Conservation (phyloP, 2,797 vertebrate species). For the Takifugu ocellatus region DNA sequence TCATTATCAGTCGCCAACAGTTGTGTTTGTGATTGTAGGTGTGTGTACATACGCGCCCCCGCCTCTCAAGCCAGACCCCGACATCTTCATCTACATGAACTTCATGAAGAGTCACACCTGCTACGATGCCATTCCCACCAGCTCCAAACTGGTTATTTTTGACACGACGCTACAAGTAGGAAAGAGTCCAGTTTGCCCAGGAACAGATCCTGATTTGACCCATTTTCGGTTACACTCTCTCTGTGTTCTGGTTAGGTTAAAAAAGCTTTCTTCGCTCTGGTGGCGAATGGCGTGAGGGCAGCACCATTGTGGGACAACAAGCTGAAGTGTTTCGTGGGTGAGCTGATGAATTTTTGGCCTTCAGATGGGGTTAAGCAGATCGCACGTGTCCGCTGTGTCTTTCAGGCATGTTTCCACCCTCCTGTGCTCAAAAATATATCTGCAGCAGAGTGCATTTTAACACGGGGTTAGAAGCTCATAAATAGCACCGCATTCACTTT, state of each 20-base stretch:
- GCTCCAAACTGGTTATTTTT: slow-evolving; percentile 94
- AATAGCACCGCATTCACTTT: too few relatives aligned
- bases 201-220: neutral
- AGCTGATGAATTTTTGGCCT: slow-evolving; percentile 9
- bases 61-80: slow-evolving; percentile 52
- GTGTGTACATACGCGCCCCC: neutral
- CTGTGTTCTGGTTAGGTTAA: slow-evolving; percentile 81
- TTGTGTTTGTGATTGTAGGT: slow-evolving; percentile 2
- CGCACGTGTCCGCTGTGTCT: too few relatives aligned
- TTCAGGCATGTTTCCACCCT: too few relatives aligned
- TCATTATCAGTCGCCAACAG: too few relatives aligned
- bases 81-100: slow-evolving; percentile 84
- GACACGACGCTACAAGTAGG: slow-evolving; percentile 87
- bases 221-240: neutral
- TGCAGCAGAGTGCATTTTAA: too few relatives aligned
- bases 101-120: slow-evolving; percentile 93
- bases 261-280: slow-evolving; percentile 96
- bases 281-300: slow-evolving; percentile 94
- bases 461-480: too few relatives aligned
- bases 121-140: slow-evolving; percentile 92
- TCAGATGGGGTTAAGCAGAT: too few relatives aligned
- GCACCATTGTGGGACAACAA: slow-evolving; percentile 97
- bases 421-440: too few relatives aligned
- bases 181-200: too few relatives aligned
- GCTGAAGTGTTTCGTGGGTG: slow-evolving; percentile 95